These are phyloP conservation scores for Linurgus olivaceus DNA, from an alignment of 2,797 vertebrate genomes.

Conservation along the genomic window DNA sequence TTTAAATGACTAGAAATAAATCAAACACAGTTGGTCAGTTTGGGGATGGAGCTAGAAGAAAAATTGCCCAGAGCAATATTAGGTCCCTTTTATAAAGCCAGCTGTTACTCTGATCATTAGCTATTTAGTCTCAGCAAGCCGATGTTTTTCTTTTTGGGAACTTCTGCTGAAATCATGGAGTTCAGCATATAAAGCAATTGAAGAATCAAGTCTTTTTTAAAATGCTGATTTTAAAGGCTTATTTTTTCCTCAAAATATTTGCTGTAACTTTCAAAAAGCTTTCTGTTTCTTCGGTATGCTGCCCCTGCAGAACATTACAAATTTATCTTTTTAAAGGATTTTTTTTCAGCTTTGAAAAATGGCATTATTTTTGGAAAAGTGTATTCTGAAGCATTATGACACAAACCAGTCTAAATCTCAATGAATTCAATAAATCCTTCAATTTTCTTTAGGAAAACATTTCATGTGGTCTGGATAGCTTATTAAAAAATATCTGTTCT, in stretches of 20 bases:
- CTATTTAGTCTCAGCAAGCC: conserved; percentile 2
- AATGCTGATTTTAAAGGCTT: background rate
- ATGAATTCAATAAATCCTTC: background rate
- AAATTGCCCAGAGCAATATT: background rate
- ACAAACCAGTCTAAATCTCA: background rate
- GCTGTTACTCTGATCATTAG: conserved; percentile 11
- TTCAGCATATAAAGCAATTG: background rate
- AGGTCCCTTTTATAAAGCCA: conserved; percentile 15
- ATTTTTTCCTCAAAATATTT: background rate
- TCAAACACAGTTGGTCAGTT: background rate
- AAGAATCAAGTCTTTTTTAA: conserved; percentile 10
- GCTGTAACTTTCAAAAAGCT: conserved; percentile 1
- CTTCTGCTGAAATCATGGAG: background rate
- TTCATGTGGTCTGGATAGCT: background rate
- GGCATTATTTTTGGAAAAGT: background rate
- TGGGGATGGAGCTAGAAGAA: background rate
- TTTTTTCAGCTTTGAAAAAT: background rate
- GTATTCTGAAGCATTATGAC: background rate
- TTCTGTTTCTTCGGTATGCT: background rate
- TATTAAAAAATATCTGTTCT: background rate
- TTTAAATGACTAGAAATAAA: background rate
- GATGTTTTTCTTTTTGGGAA: conserved; percentile 7
- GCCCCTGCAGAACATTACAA: background rate
- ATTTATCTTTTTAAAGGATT: background rate
- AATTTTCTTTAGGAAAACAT: background rate